Base-by-base conservation (phyloP, 2,888 invertebrate species). In the Phoenoteleia sp. region DNA sequence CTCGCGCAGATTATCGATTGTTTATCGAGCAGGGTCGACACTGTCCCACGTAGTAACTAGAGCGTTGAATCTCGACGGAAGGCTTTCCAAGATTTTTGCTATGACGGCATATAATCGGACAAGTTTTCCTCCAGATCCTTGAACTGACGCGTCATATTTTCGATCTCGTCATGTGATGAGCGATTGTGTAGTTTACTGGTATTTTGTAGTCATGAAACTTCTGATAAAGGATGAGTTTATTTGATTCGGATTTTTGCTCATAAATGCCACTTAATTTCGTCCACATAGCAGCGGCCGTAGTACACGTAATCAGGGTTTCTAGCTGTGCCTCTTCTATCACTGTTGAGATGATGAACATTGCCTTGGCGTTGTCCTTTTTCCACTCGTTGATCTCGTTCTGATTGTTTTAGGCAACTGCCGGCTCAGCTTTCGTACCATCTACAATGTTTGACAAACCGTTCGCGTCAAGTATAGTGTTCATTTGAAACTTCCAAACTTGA, bases 21-120 rank as follows among this genome's bases (percentile, higher is more conserved):
- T 84, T 66, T 88, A 86, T 11, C 21, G 49, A 0, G 7, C 71
- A 17, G 39, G 7, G 11, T 66, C 27, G 85, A 69, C 84, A 90
- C 89, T 88, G 87, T 88, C 90, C 87, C 89, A 88, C 77, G 81
- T 87, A 89, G 86, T 84, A 81, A 87, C 62, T 86, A 87, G 83
- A 87, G 64, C 88, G 87, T 86, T 88, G 87, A 85, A 87, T 85
- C 86, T 82, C 85, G 86, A 81, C 86, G 87, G 87, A 58, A 81
- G 54, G 80, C 83, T 88, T 0, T 82, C 85, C 3, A 89, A 64
- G 27, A 87, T 72, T 66, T 89, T 89, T 7, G 88, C 86, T 42
- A 88, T 87, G 0, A 87, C 54, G 0, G 82, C 33, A 19, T 29
- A 6, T n/a, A n/a, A 7, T 85, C 82, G 0, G 84, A 72, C 0